Evolutionary conservation across 2,797 vertebrate genomes (phyloP), one percentile per base, ranked within the genome.

Genomic region (Sphaeramia orbicularis): DNA sequence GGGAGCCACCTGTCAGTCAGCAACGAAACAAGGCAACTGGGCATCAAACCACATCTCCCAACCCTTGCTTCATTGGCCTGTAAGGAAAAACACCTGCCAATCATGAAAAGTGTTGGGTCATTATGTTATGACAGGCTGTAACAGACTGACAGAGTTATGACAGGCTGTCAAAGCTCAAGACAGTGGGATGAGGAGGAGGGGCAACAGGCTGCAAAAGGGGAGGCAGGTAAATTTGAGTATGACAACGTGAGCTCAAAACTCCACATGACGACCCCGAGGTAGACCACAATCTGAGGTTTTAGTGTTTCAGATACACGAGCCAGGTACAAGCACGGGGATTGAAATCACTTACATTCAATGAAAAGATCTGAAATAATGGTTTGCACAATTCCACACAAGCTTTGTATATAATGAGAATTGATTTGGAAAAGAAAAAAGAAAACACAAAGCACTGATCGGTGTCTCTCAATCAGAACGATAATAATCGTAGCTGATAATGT

Each of bases 51-150:
- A 43, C 47, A 60, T 81, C 54, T 67, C 32, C 15, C 35, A 27
- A 15, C 47, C 38, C 12, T 66, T 64, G 77, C 68, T 83, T 87
- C 68, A 80, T 74, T 81, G 80, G 83, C 54, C 72, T 61, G 47
- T 74, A 56, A 76, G 78, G 74, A 71, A 82, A 83, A 86, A 86
- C 71, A 87, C 58, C 84, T 91, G 92, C 83, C 93, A 94, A 80
- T 93, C 91, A 92, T 61, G 59, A 78, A 69, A 86, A 86, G 72
- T 83, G 91, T 89, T 83, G 43, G 89, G 89, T 87, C 88, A 89
- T 93, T 92, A 93, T 88, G 70, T 89, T 86, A 80, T 80, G 74
- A 86, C 86, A 77, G 80, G 84, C 72, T 81, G 54, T 79, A 83
- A 78, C 71, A 37, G 73, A 42, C 62, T 83, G 83, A 87, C 69